Conservation (phyloP, 2,888 invertebrate species). For the Drosophila monieri region DNA sequence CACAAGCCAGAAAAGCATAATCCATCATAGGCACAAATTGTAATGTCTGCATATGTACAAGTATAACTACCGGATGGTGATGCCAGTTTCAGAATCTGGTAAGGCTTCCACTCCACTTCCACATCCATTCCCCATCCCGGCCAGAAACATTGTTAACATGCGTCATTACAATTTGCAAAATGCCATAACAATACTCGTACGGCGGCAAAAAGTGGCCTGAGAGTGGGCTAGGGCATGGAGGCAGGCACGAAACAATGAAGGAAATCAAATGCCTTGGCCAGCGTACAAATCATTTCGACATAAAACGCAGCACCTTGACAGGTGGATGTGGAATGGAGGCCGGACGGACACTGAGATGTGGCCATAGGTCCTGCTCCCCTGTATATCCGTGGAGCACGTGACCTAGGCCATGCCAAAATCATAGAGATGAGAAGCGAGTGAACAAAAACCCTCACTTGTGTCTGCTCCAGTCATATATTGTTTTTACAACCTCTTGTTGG, state of each 20-base stretch:
- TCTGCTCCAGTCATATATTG: not conserved
- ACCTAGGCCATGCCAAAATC: constrained; percentile 29
- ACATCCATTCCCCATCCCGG: constrained; percentile 14
- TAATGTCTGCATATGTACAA: constrained; percentile 48
- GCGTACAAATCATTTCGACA: constrained; percentile 73
- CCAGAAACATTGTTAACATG: constrained; percentile 78
- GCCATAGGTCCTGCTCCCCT: constrained; percentile 54
- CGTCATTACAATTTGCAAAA: constrained; percentile 80
- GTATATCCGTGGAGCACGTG: constrained; percentile 55
- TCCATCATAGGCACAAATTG: constrained; percentile 69
- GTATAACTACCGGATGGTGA: constrained; percentile 35
- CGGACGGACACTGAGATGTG: constrained; percentile 1
- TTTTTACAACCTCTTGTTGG: not conserved
- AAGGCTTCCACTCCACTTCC: constrained; percentile 12
- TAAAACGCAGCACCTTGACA: constrained; percentile 77
- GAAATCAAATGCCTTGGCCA: constrained; percentile 68
- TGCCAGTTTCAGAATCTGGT: constrained; percentile 16
- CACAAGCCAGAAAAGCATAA: constrained; percentile 67
- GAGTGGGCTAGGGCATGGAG: not conserved
- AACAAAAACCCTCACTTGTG: not conserved
- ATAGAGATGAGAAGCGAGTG: constrained; percentile 18
- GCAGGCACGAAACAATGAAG: constrained; percentile 29
- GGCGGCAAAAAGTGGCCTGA: constrained; percentile 26
- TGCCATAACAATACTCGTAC: constrained; percentile 47
- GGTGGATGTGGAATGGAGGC: constrained; percentile 11